Base-by-base conservation (phyloP, 2,797 vertebrate genomes). In the Liasis olivaceus region DNA sequence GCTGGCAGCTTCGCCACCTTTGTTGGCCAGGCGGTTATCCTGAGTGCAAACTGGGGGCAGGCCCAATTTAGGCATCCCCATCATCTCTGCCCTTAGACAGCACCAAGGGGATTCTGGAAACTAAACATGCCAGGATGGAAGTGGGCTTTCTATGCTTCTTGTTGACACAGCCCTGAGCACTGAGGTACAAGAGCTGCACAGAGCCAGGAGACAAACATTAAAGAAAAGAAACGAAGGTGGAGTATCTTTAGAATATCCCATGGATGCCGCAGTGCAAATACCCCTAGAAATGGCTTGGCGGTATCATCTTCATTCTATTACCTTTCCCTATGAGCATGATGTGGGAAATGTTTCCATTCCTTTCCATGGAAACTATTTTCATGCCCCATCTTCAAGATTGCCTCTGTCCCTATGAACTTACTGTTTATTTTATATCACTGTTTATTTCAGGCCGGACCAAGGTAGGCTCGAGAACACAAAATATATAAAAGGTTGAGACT, bases 121-220 rank as follows among this genome's bases (percentile, higher is more conserved):
- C 42, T 66, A 77, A 63, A 89, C 42, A 64, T 28, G 56, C 84
- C 63, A 42, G 15, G 96, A 96, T 90, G 63, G 94, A 93, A 95
- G 89, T 94, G 90, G 47, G 60, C n/a, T 91, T 58, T 66, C 86
- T 66, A 51, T 72, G 84, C 88, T 66, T 84, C 66, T 31, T 93
- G 85, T 62, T 64, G 64, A 47, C 13, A 26, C 24, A 47, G 59
- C 24, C 31, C 47, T 64, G 69, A 88, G 47, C 69, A n/a, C 51
- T 15, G 4, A 54, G 47, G 77, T 56, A 72, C 66, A 56, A 90
- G 72, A 36, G 51, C 24, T 59, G 69, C 56, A 63, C n/a, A 81
- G 24, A 15, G 22, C 58, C 66, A 93, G 59, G 47, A 22, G 31
- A 58, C n/a, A 31, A 86, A 89, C n/a, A 81, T 87, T 87, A 62